These are phyloP conservation scores for Melanotaenia pygmaea DNA, from an alignment of 2,797 vertebrate species.

Conservation along the genomic window DNA sequence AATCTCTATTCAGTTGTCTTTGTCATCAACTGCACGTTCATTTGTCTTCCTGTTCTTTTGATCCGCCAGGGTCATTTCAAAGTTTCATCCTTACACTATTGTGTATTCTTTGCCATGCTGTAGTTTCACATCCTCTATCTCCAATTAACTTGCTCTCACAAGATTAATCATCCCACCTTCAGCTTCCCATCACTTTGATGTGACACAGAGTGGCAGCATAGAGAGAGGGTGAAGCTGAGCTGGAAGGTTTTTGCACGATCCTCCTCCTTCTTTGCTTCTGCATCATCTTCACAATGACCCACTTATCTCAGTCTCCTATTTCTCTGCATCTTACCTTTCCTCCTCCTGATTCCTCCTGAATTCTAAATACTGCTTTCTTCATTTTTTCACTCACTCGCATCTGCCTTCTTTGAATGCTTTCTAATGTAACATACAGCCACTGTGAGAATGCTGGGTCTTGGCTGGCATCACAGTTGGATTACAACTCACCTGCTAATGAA, in stretches of 20 bases:
- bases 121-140: slow-evolving; percentile 12
- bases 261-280: slow-evolving; percentile 58
- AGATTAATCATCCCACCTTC: slow-evolving; percentile 64
- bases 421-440: not conserved
- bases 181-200: slow-evolving; percentile 63
- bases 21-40: not conserved
- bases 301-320: slow-evolving; percentile 50
- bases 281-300: slow-evolving; percentile 67
- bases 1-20: not conserved
- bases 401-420: not conserved
- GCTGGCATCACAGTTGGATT: not conserved
- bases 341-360: too few species aligned
- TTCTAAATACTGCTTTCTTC: slow-evolving; percentile 20
- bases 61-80: slow-evolving; percentile 1
- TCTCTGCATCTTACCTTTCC: slow-evolving; percentile 33
- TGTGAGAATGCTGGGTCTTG: not conserved
- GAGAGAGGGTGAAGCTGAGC: slow-evolving; percentile 62
- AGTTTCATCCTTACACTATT: slow-evolving; percentile 1
- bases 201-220: slow-evolving; percentile 62
- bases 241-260: slow-evolving; percentile 65
- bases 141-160: slow-evolving; percentile 18
- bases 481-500: not conserved
- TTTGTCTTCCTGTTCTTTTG: slow-evolving; percentile 27
- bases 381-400: not conserved
- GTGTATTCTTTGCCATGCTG: not conserved